Evolutionary conservation across 1,140 invertebrate species (phyloP).

Genomic region (Trissolcus basalis): DNA sequence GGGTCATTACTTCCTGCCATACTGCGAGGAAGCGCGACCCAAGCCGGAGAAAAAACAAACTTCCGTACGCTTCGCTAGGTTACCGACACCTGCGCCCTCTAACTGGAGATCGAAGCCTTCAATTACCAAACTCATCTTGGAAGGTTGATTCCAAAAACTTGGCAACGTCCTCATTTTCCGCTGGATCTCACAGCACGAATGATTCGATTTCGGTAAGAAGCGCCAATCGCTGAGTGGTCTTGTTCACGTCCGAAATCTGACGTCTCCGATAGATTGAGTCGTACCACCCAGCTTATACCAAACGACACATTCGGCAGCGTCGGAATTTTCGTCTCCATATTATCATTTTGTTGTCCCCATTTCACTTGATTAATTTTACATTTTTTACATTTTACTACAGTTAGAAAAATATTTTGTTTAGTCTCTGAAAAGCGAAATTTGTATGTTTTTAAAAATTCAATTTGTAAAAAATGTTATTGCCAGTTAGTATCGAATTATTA

Average conservation of each 20-base stretch:
- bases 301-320: conserved; percentile 3
- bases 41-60: conserved; percentile 59
- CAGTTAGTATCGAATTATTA: no score
- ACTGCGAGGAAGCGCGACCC: conserved; percentile 50
- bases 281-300: conserved; percentile 11
- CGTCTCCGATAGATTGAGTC: conserved; percentile 43
- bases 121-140: conserved; percentile 12
- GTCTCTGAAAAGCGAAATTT: no score
- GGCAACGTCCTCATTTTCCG: conserved; percentile 30
- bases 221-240: conserved; percentile 23
- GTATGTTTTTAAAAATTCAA: no score
- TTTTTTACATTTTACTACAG: no score
- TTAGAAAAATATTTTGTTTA: no score
- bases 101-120: conserved; percentile 42
- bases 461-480: no score
- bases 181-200: conserved; percentile 17
- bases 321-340: not conserved
- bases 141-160: conserved; percentile 21
- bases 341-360: no score
- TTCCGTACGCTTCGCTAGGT: conserved; percentile 62
- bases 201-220: conserved; percentile 45
- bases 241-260: conserved; percentile 43
- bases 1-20: conserved; percentile 66
- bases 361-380: no score
- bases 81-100: conserved; percentile 57